Percentiles rank a stretch among this genome's conserved stretches.
phyloP scores from a whole-genome alignment of 1,140 invertebrate genomes.

The Danaus melanippus region DNA sequence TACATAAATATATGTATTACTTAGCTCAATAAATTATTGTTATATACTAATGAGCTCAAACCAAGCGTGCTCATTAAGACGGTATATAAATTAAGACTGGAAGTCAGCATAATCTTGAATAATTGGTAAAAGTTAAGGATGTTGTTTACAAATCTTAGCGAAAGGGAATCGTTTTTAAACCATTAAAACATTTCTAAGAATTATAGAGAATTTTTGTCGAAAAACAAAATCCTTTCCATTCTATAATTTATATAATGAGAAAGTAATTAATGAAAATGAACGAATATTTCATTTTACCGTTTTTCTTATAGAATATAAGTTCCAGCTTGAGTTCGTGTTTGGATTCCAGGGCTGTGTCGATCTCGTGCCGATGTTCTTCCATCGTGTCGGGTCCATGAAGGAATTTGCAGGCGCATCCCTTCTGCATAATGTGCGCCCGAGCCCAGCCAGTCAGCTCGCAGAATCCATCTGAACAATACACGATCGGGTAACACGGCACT shows the following conservation, averaged over 20 bases:
- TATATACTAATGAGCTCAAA: too few species aligned
- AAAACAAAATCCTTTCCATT: too few species aligned
- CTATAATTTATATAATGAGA: background rate
- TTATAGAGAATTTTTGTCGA: too few species aligned
- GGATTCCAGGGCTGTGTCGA: slow-evolving; percentile 89
- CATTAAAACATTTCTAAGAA: too few species aligned
- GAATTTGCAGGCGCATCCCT: slow-evolving; percentile 96
- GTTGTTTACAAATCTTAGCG: too few species aligned
- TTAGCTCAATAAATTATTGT: too few species aligned
- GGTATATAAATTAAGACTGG: too few species aligned
- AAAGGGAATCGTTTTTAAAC: too few species aligned
- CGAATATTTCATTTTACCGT: slow-evolving; percentile 76
- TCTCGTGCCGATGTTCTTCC: slow-evolving; percentile 89
- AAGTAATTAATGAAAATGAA: background rate
- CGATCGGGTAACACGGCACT: slow-evolving; percentile 93
- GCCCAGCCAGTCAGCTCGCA: slow-evolving; percentile 96
- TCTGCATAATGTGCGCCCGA: slow-evolving; percentile 96
- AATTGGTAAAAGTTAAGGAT: too few species aligned
- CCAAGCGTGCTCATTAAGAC: too few species aligned
- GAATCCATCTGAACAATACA: slow-evolving; percentile 98
- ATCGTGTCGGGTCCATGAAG: slow-evolving; percentile 92
- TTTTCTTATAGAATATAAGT: slow-evolving; percentile 95
- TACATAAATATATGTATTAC: too few species aligned
- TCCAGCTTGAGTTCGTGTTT: slow-evolving; percentile 95
- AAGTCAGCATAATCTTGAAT: too few species aligned